Conservation (phyloP, 2,797 vertebrate genomes). For the Lacerta bilineata region DNA sequence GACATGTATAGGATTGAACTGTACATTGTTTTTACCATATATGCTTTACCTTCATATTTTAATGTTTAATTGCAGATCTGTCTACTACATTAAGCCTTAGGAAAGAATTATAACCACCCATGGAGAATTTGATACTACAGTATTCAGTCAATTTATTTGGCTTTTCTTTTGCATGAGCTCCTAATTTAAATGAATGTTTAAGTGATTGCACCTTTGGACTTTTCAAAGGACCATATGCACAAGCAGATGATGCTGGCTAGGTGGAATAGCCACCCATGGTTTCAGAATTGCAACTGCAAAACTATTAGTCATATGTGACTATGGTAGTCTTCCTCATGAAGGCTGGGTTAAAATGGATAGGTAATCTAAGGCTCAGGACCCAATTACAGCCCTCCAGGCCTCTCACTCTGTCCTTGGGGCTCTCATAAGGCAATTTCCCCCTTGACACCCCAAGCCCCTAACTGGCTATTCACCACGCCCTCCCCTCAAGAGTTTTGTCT, state of each 20-base stretch:
- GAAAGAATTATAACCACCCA: neutral
- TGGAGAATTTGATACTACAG: neutral
- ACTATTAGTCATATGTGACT: neutral
- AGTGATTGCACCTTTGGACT: neutral
- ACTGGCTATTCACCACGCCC: too few relatives aligned
- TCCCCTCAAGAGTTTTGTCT: too few relatives aligned
- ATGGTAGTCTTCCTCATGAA: neutral
- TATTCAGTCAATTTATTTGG: neutral
- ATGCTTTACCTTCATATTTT: neutral
- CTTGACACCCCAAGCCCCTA: too few relatives aligned
- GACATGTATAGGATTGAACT: too few relatives aligned
- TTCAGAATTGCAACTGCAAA: neutral
- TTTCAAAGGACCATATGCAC: neutral
- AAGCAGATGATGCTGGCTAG: neutral
- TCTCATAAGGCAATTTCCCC: too few relatives aligned
- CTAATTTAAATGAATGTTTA: neutral
- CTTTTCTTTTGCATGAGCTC: neutral
- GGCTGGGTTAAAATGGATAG: too few relatives aligned
- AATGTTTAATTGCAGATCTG: neutral
- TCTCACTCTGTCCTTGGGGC: too few relatives aligned
- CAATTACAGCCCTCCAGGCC: too few relatives aligned
- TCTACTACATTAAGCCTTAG: neutral
- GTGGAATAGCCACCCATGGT: neutral
- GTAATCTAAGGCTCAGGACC: too few relatives aligned
- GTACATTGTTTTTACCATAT: neutral